Conservation (phyloP, 2,113 vertebrate species). For the Formicarius rufipectus region DNA sequence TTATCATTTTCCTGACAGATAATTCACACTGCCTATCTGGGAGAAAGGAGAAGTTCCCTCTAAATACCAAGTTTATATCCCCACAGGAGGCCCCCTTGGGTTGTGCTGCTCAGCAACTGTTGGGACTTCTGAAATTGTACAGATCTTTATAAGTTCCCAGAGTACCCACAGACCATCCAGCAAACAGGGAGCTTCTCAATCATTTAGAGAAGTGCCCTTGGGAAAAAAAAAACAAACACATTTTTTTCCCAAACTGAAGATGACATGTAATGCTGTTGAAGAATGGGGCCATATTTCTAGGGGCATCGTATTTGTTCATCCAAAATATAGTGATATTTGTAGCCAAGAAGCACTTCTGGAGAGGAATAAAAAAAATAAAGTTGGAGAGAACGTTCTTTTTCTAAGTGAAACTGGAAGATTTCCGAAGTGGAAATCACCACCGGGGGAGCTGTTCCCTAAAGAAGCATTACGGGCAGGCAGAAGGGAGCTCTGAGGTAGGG, state of each 20-base stretch:
- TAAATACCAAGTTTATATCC: neutral
- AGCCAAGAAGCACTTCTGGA: neutral
- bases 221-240: neutral
- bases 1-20: neutral
- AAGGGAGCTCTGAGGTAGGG: neutral
- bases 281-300: neutral
- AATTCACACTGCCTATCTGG: neutral
- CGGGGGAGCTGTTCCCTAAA: slow-evolving; percentile 30
- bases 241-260: neutral
- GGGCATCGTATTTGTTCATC: neutral
- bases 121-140: neutral
- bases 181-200: neutral
- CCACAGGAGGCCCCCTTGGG: neutral
- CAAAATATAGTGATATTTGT: slow-evolving; percentile 1
- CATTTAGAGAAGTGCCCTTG: neutral
- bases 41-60: neutral
- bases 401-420: slow-evolving; percentile 18
- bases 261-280: neutral
- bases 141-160: neutral
- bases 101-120: neutral
- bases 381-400: neutral
- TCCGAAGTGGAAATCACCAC: slow-evolving; percentile 44
- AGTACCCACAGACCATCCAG: neutral
- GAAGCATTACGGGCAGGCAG: neutral
- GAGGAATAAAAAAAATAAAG: neutral